Percentiles rank a stretch among this genome's conserved stretches.
These are phyloP conservation scores for Orthonychiurus folsomi DNA, from an alignment of 2,888 invertebrate species.

Conservation along the genomic window DNA sequence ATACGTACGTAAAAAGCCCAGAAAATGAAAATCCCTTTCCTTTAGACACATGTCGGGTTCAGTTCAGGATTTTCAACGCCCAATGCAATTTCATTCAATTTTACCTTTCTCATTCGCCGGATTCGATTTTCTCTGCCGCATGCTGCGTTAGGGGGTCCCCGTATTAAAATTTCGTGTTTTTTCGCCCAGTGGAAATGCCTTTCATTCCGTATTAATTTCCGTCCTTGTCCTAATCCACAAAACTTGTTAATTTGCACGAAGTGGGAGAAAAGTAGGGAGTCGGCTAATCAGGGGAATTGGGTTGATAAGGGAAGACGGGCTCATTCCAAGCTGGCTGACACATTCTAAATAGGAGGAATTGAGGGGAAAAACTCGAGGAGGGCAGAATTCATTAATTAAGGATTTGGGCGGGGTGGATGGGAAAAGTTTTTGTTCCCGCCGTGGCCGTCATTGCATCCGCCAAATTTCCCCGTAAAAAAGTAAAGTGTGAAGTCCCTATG, in stretches of 20 bases:
- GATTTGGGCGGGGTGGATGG: slow-evolving; percentile 14
- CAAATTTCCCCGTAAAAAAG: neutral
- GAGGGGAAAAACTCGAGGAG: neutral
- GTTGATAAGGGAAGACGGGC: no score
- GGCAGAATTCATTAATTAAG: slow-evolving; percentile 27
- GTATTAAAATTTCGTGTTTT: neutral
- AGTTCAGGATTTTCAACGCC: no score
- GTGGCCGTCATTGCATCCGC: neutral
- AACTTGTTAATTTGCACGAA: neutral
- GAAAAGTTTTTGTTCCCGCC: neutral
- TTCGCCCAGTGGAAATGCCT: neutral
- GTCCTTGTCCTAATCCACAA: neutral
- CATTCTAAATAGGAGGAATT: neutral
- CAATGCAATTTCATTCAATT: no score
- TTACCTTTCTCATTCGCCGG: no score
- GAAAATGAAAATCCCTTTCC: no score
- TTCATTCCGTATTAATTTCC: neutral
- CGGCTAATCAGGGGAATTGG: neutral
- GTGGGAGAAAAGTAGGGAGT: neutral
- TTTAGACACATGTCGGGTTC: no score
- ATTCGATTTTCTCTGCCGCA: no score
- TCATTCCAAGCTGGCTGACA: no score
- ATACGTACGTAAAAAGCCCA: no score
- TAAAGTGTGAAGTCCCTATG: neutral
- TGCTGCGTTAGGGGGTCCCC: no score